Percentiles rank a stretch among this genome's conserved stretches.
phyloP scores from a whole-genome alignment of 2,797 vertebrate genomes.

The Liparis tanakae region DNA sequence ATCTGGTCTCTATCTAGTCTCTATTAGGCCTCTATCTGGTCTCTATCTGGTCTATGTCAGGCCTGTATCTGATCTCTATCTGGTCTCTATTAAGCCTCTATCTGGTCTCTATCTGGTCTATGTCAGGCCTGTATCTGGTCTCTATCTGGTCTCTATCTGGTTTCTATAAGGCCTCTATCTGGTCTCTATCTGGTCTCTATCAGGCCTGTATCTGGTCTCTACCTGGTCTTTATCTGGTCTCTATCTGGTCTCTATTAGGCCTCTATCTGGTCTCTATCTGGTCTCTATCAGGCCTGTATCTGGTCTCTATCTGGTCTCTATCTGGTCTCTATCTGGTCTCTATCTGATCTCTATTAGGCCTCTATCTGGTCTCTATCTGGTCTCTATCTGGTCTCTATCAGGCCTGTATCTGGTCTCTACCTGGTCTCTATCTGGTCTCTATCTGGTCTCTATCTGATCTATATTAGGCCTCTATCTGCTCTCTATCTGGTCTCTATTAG shows the following conservation, averaged over 20 bases:
- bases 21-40: neutral
- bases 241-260: neutral
- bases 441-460: neutral
- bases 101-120: neutral
- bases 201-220: neutral
- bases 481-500: neutral
- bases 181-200: neutral
- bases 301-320: neutral
- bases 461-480: neutral
- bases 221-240: neutral
- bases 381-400: neutral
- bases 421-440: fast-evolving
- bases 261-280: neutral
- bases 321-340: neutral
- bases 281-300: neutral
- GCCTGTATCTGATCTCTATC: neutral
- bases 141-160: neutral
- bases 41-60: neutral
- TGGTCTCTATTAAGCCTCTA: neutral
- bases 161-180: neutral
- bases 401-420: neutral
- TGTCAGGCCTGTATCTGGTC: neutral
- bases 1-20: no score
- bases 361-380: neutral
- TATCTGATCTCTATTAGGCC: neutral